phyloP scores from a whole-genome alignment of 1,140 invertebrate species.

The Heterodera schachtii region DNA sequence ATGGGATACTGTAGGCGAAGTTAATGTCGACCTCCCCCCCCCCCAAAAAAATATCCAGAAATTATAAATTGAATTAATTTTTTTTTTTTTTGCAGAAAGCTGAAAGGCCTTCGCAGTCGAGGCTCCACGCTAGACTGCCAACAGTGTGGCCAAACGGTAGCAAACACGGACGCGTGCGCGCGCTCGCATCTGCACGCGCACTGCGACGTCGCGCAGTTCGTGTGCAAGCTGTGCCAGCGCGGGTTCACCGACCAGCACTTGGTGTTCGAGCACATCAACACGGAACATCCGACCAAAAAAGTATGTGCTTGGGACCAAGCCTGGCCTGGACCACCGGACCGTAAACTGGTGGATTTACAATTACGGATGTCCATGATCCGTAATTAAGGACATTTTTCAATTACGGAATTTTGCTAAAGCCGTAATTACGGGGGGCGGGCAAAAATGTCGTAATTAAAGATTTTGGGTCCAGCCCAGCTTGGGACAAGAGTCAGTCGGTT shows the following conservation, averaged over 20 bases:
- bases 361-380: too few relatives aligned
- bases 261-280: conserved; percentile 36
- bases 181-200: conserved; percentile 36
- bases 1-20: too few relatives aligned
- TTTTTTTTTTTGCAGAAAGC: conserved; percentile 18
- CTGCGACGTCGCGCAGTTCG: conserved; percentile 19
- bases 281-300: conserved; percentile 25
- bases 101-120: conserved; percentile 24
- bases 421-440: too few relatives aligned
- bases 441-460: too few relatives aligned
- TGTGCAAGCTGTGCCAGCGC: conserved; percentile 35
- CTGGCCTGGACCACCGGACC: too few relatives aligned
- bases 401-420: too few relatives aligned
- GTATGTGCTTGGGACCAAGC: neutral
- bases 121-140: conserved; percentile 26
- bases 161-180: conserved; percentile 23
- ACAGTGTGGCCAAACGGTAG: neutral
- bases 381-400: too few relatives aligned
- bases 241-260: conserved; percentile 33
- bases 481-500: too few relatives aligned
- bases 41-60: too few relatives aligned
- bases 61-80: neutral
- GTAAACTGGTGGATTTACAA: too few relatives aligned
- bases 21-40: too few relatives aligned
- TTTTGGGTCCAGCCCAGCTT: too few relatives aligned